Evolutionary conservation across 2,113 vertebrate species (phyloP).

Genomic region (Nothocercus nigrocapillus): DNA sequence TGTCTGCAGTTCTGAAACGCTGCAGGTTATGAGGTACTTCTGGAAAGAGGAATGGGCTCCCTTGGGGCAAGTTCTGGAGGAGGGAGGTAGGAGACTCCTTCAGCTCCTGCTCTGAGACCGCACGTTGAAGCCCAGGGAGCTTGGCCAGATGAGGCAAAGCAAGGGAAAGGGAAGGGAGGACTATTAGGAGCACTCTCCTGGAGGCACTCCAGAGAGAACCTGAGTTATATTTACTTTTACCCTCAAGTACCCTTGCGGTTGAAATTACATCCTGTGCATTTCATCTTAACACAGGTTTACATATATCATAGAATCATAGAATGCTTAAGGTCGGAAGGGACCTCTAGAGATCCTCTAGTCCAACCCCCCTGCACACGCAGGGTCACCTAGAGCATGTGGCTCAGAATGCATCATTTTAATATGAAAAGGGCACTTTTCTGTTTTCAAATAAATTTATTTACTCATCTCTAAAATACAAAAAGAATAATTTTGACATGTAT

Average conservation of each 20-base stretch:
- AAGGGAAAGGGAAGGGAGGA: background rate
- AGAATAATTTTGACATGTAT: background rate
- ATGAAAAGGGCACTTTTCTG: background rate
- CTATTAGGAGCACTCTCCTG: background rate
- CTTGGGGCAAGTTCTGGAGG: background rate
- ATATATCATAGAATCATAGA: background rate
- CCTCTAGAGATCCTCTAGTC: no score
- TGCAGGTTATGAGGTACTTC: background rate
- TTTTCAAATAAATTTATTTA: background rate
- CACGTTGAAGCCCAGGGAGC: background rate
- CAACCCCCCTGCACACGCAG: no score
- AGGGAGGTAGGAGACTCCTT: background rate
- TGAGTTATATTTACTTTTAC: conserved; percentile 36
- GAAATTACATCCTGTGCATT: conserved; percentile 28
- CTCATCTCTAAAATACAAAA: background rate
- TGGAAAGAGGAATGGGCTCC: background rate
- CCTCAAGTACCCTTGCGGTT: conserved; percentile 1
- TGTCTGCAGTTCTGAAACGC: background rate
- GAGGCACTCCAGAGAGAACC: background rate
- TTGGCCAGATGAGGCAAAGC: background rate
- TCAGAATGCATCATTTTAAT: background rate
- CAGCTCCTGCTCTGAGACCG: background rate
- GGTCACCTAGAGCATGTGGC: no score
- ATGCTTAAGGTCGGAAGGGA: no score
- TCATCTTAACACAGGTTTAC: background rate